Conservation (phyloP, 2,888 invertebrate species). For the Cryptops parisi region DNA sequence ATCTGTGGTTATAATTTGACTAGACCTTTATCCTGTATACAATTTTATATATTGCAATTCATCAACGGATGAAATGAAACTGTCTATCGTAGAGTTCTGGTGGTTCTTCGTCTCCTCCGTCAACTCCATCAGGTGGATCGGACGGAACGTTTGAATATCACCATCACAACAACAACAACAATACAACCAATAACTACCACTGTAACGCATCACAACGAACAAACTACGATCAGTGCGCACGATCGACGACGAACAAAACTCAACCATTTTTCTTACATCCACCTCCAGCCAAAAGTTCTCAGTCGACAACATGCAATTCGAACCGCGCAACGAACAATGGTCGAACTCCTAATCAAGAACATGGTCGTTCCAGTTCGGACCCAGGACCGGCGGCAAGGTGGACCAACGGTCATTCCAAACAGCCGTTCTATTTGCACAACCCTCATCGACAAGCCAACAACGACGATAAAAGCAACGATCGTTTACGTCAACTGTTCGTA, state of each 20-base stretch:
- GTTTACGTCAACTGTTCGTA: constrained; percentile 4
- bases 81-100: neutral
- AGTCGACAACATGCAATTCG: neutral
- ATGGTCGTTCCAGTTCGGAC: constrained; percentile 1
- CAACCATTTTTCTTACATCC: constrained; percentile 3
- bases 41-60: too few species aligned
- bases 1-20: too few species aligned
- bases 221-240: too few species aligned
- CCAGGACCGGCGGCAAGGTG: neutral
- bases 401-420: constrained; percentile 2
- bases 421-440: constrained; percentile 66
- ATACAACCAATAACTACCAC: neutral
- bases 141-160: constrained; percentile 35
- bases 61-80: too few species aligned
- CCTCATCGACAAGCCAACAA: constrained; percentile 34
- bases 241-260: too few species aligned
- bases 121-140: constrained; percentile 35
- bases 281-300: neutral
- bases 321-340: neutral
- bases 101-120: constrained; percentile 21
- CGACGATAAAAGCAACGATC: constrained; percentile 8
- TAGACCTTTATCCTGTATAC: too few species aligned
- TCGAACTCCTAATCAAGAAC: neutral
- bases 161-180: constrained; percentile 11
- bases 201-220: neutral